Conservation (phyloP, 23 tunicate genomes). For the Styela clava region DNA sequence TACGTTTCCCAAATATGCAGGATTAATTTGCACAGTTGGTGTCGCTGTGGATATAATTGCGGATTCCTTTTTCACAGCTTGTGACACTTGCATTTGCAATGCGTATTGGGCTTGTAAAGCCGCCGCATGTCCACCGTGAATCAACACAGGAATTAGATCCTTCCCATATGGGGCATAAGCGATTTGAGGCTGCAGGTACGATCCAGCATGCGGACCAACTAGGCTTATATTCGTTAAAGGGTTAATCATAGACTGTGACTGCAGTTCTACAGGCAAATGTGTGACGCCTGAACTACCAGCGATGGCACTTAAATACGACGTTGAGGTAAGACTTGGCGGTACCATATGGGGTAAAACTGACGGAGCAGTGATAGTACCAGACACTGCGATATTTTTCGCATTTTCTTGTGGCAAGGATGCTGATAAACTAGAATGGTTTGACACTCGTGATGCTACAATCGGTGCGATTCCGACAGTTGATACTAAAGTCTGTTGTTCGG, state of each 20-base stretch:
- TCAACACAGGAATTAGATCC: conserved; percentile 11
- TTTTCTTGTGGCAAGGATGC: neutral
- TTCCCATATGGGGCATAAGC: conserved; percentile 16
- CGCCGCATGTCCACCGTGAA: neutral
- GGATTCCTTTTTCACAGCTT: neutral
- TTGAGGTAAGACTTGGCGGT: neutral
- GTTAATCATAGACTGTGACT: neutral
- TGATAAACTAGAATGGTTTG: neutral
- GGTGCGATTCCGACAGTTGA: neutral
- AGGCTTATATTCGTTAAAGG: neutral
- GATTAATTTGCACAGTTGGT: neutral
- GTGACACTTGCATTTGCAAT: neutral
- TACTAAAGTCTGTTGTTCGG: neutral
- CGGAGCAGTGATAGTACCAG: neutral
- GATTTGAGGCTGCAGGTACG: conserved; percentile 5
- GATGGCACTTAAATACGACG: neutral
- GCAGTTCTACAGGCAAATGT: neutral
- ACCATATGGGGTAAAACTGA: neutral
- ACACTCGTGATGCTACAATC: conserved; percentile 3
- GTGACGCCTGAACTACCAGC: neutral
- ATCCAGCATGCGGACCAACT: neutral
- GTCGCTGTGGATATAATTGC: neutral
- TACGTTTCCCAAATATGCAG: neutral
- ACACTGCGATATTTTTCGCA: neutral
- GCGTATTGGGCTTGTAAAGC: neutral